Conservation (phyloP, 2,113 vertebrate genomes). For the Lota lota region DNA sequence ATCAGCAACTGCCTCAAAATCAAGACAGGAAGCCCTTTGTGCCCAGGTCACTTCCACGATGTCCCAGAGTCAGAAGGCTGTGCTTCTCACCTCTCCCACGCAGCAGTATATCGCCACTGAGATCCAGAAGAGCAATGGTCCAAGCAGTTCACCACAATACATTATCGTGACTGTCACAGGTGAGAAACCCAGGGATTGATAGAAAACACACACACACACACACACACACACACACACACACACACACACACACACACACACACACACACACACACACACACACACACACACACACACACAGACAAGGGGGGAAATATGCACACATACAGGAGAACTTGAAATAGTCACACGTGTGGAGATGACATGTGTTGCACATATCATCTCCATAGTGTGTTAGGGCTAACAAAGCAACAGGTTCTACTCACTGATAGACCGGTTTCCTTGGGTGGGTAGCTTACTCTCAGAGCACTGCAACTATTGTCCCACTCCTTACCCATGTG, state of each 20-base stretch:
- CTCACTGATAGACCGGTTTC: background rate
- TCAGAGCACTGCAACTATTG: background rate
- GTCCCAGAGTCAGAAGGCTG: constrained; percentile 66
- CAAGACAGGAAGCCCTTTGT: constrained; percentile 54
- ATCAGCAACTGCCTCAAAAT: constrained; percentile 43
- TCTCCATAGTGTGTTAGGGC: background rate
- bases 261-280: no score
- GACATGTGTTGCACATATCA: no score
- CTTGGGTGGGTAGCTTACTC: background rate
- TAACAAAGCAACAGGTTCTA: constrained; percentile 14
- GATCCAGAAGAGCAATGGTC: constrained; percentile 69
- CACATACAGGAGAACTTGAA: no score
- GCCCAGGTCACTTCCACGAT: constrained; percentile 51
- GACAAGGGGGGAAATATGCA: no score
- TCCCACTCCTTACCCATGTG: background rate
- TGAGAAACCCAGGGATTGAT: constrained; percentile 58
- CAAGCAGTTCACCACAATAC: constrained; percentile 79
- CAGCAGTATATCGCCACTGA: constrained; percentile 65
- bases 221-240: constrained; percentile 5
- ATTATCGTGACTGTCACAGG: constrained; percentile 89
- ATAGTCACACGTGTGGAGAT: background rate
- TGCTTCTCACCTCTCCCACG: constrained; percentile 63
- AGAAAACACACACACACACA: background rate
- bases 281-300: no score
- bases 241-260: no score